Conservation (phyloP, 1,140 invertebrate species). For the Neomicropteryx cornuta region DNA sequence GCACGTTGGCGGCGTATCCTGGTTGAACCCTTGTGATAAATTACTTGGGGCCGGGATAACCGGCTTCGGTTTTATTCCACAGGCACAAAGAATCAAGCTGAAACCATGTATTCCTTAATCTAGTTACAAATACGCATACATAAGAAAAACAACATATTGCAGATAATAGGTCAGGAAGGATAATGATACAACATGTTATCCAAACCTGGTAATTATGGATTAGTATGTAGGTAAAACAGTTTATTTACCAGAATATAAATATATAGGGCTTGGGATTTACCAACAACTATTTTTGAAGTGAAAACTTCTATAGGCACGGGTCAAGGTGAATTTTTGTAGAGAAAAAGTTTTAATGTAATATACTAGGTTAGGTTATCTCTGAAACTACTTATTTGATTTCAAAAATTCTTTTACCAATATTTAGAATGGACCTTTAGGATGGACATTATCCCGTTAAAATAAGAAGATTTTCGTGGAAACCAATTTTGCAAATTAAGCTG, state of each 20-base stretch:
- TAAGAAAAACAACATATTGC: neutral
- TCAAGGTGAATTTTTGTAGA: too few species aligned
- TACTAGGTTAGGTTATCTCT: too few species aligned
- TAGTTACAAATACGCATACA: neutral
- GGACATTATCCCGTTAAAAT: too few species aligned
- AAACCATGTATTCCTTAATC: conserved; percentile 9
- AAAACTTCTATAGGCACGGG: too few species aligned
- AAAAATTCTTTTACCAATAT: too few species aligned
- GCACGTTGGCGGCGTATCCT: conserved; percentile 31
- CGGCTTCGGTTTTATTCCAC: conserved; percentile 27
- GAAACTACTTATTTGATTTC: too few species aligned
- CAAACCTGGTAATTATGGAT: neutral
- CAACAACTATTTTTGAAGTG: neutral
- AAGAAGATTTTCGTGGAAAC: too few species aligned
- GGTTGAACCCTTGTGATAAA: conserved; percentile 31
- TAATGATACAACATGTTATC: neutral
- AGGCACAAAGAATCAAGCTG: conserved; percentile 32
- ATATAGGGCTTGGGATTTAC: neutral
- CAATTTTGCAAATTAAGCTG: too few species aligned
- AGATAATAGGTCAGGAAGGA: neutral
- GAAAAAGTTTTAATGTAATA: too few species aligned
- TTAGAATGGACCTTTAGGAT: too few species aligned
- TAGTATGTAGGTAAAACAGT: neutral
- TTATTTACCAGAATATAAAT: neutral
- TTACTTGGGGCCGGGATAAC: conserved; percentile 26